Evolutionary conservation across 2,797 vertebrate species (phyloP), one percentile per base, ranked within the genome.

Genomic region (Borostomias antarcticus): DNA sequence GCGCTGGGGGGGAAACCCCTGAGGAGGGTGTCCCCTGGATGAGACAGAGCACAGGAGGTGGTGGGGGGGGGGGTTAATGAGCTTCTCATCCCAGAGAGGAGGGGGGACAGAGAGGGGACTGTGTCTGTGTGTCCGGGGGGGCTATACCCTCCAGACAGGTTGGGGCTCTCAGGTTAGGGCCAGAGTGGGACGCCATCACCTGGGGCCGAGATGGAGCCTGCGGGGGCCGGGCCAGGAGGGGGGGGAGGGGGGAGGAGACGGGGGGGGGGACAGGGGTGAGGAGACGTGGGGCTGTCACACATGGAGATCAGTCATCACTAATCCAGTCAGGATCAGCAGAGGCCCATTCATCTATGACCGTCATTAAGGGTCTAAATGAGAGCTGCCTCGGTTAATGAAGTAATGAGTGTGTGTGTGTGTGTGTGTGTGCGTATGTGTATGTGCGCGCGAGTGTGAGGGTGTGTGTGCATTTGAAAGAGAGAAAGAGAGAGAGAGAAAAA

Each of bases 321-420:
- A 93, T 90, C 89, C 87, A 88, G 86, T 89, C 88, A 88, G 87
- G 80, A 89, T 88, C 84, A 89, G 82, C 77, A 81, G 76, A 82
- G 77, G 79, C 80, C 85, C 87, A 87, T 90, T 89, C 89, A 91
- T 91, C 89, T 88, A 85, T 83, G 89, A 87, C 85, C 75, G 63
- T 89, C 87, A 90, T 91, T 91, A 91, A 89, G 89, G 81, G 83
- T 81, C 88, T 89, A 90, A 90, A 91, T 90, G 88, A 91, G 86
- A 87, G 83, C 88, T 89, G 89, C 86, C 85, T 87, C 82, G 82
- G 76, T 83, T 90, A 90, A 89, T 88, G 86, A 90, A 87, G 76
- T 89, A 90, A 89, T 91, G 87, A 88, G 85, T 45, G 56, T 19
- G 32, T 15, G 47, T 4, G 26, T 45, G 47, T 47, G 69, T 43